These are phyloP conservation scores for Acheta domesticus DNA, from an alignment of 2,888 invertebrate species.

Conservation along the genomic window DNA sequence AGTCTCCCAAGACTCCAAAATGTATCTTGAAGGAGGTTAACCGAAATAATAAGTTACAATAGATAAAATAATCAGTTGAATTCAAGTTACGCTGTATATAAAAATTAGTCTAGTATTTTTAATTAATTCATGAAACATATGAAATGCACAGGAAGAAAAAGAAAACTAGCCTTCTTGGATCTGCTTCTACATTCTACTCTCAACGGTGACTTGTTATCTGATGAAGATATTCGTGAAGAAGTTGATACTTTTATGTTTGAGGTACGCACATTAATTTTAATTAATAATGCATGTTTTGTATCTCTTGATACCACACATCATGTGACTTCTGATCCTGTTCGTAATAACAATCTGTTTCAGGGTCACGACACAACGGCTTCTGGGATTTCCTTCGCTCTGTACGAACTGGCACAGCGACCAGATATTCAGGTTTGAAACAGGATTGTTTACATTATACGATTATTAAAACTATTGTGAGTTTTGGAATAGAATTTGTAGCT, in stretches of 20 bases:
- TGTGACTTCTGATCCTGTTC: neutral
- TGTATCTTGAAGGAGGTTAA: no score
- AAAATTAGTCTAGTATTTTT: no score
- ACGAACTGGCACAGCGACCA: constrained; percentile 41
- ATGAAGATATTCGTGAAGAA: constrained; percentile 30
- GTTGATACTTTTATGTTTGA: constrained; percentile 4
- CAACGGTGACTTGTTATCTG: constrained; percentile 23
- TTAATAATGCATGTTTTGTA: no score
- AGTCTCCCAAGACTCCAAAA: no score
- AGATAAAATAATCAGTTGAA: no score
- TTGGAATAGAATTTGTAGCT: no score
- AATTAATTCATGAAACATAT: no score
- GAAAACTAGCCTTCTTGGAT: constrained; percentile 30
- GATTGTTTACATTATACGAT: constrained; percentile 12
- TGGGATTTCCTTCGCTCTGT: constrained; percentile 40
- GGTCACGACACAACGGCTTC: constrained; percentile 44
- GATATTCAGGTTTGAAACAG: constrained; percentile 48
- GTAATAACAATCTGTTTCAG: constrained; percentile 34
- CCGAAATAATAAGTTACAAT: no score
- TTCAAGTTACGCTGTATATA: no score
- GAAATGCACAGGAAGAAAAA: constrained; percentile 21
- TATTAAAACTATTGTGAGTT: no score
- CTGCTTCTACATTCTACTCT: constrained; percentile 26
- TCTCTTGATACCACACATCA: no score
- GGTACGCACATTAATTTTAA: neutral